Evolutionary conservation across 2,113 vertebrate species (phyloP).

Genomic region (Hylia prasina): DNA sequence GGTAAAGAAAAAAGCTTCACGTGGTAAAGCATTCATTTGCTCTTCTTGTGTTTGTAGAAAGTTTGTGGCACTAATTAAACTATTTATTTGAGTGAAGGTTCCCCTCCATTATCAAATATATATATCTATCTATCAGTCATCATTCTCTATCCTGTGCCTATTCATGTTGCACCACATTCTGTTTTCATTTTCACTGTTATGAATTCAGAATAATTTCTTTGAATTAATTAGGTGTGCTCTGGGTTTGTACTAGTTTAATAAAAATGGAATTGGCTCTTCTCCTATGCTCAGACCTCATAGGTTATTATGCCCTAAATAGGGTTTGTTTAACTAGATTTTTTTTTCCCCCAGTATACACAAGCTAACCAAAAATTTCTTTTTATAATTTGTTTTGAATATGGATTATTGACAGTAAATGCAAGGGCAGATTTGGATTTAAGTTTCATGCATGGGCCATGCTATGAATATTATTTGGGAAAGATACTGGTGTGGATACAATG

Average conservation of each 20-base stretch:
- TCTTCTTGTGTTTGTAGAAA: constrained; percentile 1
- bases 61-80: neutral
- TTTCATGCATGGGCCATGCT: neutral
- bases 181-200: neutral
- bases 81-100: neutral
- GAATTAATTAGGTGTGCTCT: neutral
- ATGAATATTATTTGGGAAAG: neutral
- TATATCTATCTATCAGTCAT: neutral
- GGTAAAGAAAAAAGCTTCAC: constrained; percentile 73
- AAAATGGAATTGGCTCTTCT: neutral
- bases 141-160: neutral
- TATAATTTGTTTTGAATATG: neutral
- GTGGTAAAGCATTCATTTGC: neutral
- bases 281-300: neutral
- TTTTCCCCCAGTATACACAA: neutral
- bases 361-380: neutral
- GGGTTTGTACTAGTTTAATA: neutral
- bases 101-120: neutral
- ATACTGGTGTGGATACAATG: neutral
- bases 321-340: neutral
- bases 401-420: neutral
- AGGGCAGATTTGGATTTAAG: neutral
- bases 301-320: neutral
- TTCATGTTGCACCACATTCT: neutral
- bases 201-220: neutral